Evolutionary conservation across 2,113 vertebrate genomes (phyloP).

Genomic region (Chamaetylas fuelleborni): DNA sequence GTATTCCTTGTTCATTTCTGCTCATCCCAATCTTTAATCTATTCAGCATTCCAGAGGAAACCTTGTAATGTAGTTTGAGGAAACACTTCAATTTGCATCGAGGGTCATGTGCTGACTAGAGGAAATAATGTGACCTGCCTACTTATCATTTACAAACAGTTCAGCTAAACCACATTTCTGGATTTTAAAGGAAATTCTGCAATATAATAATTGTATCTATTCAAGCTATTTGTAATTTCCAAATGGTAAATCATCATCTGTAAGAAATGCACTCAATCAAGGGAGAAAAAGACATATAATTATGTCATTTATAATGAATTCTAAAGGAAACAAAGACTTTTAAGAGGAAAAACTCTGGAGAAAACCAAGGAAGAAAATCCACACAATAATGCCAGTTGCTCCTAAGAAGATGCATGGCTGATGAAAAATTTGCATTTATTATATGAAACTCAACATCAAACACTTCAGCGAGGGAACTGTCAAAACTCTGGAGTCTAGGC

Average conservation of each 20-base stretch:
- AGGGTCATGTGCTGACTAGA: neutral
- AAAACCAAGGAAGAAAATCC: constrained; percentile 26
- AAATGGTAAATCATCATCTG: constrained; percentile 69
- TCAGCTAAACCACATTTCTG: neutral
- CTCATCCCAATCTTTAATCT: neutral
- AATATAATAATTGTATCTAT: constrained; percentile 8
- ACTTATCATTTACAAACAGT: neutral
- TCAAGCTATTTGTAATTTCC: constrained; percentile 49
- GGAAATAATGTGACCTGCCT: neutral
- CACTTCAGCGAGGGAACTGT: constrained; percentile 9
- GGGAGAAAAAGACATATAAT: constrained; percentile 73
- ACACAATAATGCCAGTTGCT: constrained; percentile 39
- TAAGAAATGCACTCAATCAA: constrained; percentile 72
- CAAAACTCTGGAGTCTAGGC: constrained; percentile 36
- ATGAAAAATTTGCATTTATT: constrained; percentile 65
- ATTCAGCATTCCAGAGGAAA: neutral
- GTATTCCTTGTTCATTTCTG: neutral
- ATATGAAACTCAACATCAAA: constrained; percentile 31
- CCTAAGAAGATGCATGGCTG: constrained; percentile 47
- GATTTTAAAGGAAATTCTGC: constrained; percentile 6
- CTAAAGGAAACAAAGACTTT: constrained; percentile 76
- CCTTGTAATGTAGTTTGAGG: neutral
- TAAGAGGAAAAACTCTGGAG: constrained; percentile 66
- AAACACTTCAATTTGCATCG: neutral
- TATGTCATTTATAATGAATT: constrained; percentile 76